Conservation (phyloP, 2,113 vertebrate genomes). For the Antechinus stuartii region DNA sequence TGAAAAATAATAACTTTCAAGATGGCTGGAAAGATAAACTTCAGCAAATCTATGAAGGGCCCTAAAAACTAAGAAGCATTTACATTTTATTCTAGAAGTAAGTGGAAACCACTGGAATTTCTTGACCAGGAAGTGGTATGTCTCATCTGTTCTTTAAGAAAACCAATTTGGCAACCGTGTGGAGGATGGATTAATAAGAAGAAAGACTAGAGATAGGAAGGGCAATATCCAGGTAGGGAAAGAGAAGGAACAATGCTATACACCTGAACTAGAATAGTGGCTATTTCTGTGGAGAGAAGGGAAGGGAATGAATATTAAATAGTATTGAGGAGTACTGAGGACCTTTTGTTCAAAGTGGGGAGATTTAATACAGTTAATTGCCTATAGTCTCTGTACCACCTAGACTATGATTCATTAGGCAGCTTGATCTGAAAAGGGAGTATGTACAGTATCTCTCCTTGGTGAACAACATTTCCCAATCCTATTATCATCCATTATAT, state of each 20-base stretch:
- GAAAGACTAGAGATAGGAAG: background rate
- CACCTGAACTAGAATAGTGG: background rate
- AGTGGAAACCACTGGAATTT: background rate
- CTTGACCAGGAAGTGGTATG: background rate
- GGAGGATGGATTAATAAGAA: background rate
- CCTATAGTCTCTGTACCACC: background rate
- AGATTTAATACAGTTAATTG: background rate
- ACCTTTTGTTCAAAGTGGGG: background rate
- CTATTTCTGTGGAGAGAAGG: background rate
- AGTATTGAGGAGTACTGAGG: background rate
- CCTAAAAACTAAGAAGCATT: background rate
- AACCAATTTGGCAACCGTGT: background rate
- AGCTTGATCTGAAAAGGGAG: slow-evolving; percentile 44
- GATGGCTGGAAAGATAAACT: background rate
- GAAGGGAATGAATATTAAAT: background rate
- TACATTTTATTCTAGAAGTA: background rate
- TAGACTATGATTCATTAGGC: slow-evolving; percentile 29
- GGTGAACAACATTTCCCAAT: slow-evolving; percentile 27
- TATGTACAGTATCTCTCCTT: slow-evolving; percentile 37
- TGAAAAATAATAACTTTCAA: background rate
- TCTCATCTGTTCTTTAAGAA: background rate
- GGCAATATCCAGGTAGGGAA: background rate
- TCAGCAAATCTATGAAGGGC: background rate
- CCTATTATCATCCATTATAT: slow-evolving; percentile 58
- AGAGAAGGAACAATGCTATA: background rate